Evolutionary conservation across 2,797 vertebrate species (phyloP), one percentile per base, ranked within the genome.

Genomic region (Cheirogaleus major): DNA sequence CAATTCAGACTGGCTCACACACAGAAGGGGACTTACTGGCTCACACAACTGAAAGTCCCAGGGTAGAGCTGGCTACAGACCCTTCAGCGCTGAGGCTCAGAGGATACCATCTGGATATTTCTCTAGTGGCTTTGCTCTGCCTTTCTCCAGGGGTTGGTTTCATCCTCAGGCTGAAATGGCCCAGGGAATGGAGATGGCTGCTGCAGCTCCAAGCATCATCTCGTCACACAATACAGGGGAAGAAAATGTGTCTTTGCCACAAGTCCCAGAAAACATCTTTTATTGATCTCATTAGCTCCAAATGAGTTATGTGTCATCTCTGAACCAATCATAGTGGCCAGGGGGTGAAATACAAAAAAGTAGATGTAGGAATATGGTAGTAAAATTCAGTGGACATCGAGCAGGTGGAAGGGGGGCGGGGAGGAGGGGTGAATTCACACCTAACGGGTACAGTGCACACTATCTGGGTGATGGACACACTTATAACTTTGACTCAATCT

Each of bases 151-250:
- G 12, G 32, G 32, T 5, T 15, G 52, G 6, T 23, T 61, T 79
- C 41, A 41, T 25, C 41, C 70, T 70, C 23, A 25, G 4, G 7
- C 73, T 41, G n/a, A 48, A 27, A n/a, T 9, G 12, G 23, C 38
- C 32, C 14, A 18, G 30, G 23, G 38, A 52, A 27, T 15, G 2
- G 2, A 5, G 2, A 30, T 12, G 20, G 25, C 1, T 9, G 23
- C 27, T 1, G 48, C 67, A 50, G 4, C 27, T 22, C 5, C 17
- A 41, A 38, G 41, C 27, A 32, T 69, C 30, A 4, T 7, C 43
- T 3, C 27, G 48, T 80, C 59, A 81, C 35, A 50, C 59, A 65
- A 43, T 25, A 61, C 1, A 15, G 57, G 4, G 7, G 23, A 80
- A 67, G n/a, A 79, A 81, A 65, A 4, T 14, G 0, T 8, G 14